These are phyloP conservation scores for Macrostomum lignano DNA, from an alignment of 1,140 invertebrate species.

Conservation along the genomic window DNA sequence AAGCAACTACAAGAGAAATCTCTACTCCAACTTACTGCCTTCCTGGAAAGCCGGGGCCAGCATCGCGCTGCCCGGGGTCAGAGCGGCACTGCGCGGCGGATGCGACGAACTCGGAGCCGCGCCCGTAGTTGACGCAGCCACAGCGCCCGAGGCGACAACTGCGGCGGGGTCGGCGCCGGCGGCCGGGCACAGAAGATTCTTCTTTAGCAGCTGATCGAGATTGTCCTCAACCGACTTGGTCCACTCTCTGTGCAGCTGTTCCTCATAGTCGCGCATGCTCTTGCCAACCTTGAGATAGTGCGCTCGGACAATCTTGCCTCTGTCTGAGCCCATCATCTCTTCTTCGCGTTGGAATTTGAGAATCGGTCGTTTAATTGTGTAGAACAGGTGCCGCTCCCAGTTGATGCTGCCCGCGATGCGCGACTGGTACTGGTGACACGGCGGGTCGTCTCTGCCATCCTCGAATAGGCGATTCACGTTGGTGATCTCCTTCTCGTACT, in stretches of 20 bases:
- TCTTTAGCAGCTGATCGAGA: no score
- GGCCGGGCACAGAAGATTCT: no score
- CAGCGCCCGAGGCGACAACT: no score
- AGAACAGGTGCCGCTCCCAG: conserved; percentile 47
- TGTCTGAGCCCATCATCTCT: conserved; percentile 42
- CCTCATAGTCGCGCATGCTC: conserved; percentile 45
- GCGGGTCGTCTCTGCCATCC: conserved; percentile 38
- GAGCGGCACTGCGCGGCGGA: no score
- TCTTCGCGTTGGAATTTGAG: conserved; percentile 42
- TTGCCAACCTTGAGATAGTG: conserved; percentile 44
- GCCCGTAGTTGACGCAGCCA: no score
- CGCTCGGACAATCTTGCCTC: conserved; percentile 32
- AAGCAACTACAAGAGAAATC: no score
- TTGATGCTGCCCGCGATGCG: conserved; percentile 46
- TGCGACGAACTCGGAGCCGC: no score
- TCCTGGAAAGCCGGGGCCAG: no score
- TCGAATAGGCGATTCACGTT: conserved; percentile 29
- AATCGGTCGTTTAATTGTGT: conserved; percentile 44
- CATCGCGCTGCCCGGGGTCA: no score
- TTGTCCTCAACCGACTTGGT: not conserved
- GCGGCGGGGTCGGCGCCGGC: no score
- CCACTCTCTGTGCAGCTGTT: conserved; percentile 19
- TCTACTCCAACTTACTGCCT: no score
- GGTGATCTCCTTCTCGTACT: conserved; percentile 48
- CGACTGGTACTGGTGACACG: conserved; percentile 43